Percentiles rank a stretch among this genome's conserved stretches.
These are phyloP conservation scores for Danio jaintianensis DNA, from an alignment of 2,797 vertebrate species.

Conservation along the genomic window DNA sequence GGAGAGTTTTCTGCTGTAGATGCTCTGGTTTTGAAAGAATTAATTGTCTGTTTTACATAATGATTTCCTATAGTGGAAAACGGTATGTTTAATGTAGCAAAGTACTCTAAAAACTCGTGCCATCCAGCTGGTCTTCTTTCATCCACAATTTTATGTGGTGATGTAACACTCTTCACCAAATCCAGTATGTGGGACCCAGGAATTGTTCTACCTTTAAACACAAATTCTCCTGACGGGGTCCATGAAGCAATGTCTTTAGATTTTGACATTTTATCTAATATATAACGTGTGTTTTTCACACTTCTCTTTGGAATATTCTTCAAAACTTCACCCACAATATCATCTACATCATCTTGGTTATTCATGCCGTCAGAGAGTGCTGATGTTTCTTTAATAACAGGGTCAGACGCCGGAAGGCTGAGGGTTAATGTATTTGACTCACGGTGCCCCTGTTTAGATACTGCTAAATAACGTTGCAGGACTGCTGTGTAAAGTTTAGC, in stretches of 20 bases:
- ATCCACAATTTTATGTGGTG: neutral
- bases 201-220: neutral
- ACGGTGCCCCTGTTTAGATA: neutral
- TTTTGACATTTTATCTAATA: conserved; percentile 15
- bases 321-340: neutral
- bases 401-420: neutral
- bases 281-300: neutral
- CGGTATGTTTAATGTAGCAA: neutral
- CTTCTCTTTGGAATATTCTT: neutral
- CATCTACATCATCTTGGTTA: neutral
- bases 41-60: neutral
- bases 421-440: neutral
- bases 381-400: neutral
- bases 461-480: neutral
- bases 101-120: neutral
- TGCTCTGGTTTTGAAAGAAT: neutral
- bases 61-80: neutral
- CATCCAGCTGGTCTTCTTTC: neutral
- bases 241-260: neutral
- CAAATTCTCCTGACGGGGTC: neutral
- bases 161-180: neutral
- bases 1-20: accelerated
- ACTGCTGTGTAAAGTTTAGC: neutral
- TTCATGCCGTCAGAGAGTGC: accelerated
- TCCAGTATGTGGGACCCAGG: neutral